Evolutionary conservation across 1,140 invertebrate species (phyloP).

Genomic region (Helicoverpa armigera): DNA sequence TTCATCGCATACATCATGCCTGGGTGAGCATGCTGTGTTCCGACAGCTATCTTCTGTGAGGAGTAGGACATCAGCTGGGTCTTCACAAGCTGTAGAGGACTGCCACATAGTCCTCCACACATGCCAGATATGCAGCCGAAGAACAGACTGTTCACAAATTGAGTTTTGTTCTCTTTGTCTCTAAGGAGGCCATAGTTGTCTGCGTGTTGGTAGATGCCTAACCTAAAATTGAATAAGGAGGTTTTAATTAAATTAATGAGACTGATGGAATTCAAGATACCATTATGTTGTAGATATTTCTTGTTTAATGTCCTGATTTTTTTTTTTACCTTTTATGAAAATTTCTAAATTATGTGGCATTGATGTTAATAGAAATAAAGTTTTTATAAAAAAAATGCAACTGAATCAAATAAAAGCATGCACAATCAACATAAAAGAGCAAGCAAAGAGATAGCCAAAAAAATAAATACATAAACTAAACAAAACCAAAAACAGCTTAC

Average conservation of each 20-base stretch:
- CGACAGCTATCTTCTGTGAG: slow-evolving; percentile 93
- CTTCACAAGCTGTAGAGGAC: slow-evolving; percentile 95
- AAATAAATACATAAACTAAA: slow-evolving; percentile 18
- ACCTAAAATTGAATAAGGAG: slow-evolving; percentile 64
- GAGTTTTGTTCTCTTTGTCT: slow-evolving; percentile 79
- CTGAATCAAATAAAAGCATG: background rate
- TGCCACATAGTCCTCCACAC: slow-evolving; percentile 79
- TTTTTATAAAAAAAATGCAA: no score
- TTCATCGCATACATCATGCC: slow-evolving; percentile 90
- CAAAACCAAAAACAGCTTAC: slow-evolving; percentile 69
- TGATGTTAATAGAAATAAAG: no score
- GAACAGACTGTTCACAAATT: slow-evolving; percentile 79
- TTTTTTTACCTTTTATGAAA: no score
- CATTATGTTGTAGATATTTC: no score
- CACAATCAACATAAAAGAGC: background rate
- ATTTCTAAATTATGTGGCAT: no score
- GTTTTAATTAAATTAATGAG: background rate
- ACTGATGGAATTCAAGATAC: no score
- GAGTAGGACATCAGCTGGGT: slow-evolving; percentile 96
- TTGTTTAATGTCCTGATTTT: no score
- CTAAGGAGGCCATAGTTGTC: slow-evolving; percentile 82
- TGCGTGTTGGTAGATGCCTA: slow-evolving; percentile 85
- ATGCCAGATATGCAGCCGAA: slow-evolving; percentile 82
- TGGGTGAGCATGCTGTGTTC: slow-evolving; percentile 93
- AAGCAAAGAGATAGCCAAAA: background rate